phyloP scores from a whole-genome alignment of 2,797 vertebrate species.

The Artibeus lituratus region DNA sequence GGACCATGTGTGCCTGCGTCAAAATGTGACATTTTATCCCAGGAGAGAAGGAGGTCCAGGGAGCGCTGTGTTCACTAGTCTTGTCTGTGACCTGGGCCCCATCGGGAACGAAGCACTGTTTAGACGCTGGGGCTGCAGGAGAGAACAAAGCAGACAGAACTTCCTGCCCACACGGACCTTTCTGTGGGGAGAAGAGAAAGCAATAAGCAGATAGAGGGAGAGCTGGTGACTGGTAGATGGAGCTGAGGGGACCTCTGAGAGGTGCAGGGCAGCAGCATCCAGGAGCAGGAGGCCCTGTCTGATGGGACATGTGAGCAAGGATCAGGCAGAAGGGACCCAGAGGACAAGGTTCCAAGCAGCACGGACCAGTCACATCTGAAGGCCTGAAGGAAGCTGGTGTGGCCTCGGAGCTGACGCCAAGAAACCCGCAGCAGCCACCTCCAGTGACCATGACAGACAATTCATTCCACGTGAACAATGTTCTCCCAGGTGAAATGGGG shows the following conservation, averaged over 20 bases:
- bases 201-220: not conserved
- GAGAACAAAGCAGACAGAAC: not conserved
- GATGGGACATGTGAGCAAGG: not conserved
- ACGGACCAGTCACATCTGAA: not conserved
- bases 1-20: accelerated
- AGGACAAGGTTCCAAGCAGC: not conserved
- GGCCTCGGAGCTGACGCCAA: accelerated
- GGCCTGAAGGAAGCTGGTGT: not conserved
- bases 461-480: not conserved
- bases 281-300: not conserved
- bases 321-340: not conserved
- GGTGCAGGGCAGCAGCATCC: no score
- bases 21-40: not conserved
- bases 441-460: not conserved
- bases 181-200: not conserved
- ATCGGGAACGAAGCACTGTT: not conserved
- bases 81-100: not conserved
- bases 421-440: not conserved
- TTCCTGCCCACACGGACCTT: not conserved
- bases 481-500: not conserved
- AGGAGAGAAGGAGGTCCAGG: not conserved
- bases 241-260: not conserved
- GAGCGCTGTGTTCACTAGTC: not conserved
- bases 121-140: not conserved
- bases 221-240: not conserved